Evolutionary conservation across 2,888 invertebrate species (phyloP).

Genomic region (Cancer borealis): DNA sequence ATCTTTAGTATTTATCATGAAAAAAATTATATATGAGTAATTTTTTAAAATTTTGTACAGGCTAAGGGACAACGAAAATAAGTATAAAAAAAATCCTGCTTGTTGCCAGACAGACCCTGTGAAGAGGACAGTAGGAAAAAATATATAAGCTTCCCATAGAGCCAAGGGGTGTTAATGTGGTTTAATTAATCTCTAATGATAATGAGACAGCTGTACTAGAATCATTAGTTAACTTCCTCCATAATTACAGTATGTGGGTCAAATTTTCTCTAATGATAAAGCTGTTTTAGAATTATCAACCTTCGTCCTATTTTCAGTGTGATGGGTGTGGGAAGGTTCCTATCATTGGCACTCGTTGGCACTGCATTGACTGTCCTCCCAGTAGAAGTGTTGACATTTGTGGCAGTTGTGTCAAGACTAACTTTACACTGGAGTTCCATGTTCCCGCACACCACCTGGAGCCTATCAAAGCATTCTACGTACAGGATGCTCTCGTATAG

Average conservation of each 20-base stretch:
- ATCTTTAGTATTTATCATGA: not conserved
- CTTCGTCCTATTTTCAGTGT: constrained; percentile 52
- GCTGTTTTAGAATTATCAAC: too few relatives aligned
- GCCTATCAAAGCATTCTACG: constrained; percentile 59
- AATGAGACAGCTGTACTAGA: too few relatives aligned
- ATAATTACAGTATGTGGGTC: constrained; percentile 51
- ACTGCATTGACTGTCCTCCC: constrained; percentile 69
- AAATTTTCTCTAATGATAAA: not conserved
- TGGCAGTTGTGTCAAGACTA: constrained; percentile 59
- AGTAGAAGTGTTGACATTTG: constrained; percentile 64
- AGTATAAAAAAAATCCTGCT: too few relatives aligned
- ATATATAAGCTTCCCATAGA: too few relatives aligned
- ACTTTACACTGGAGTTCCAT: constrained; percentile 48
- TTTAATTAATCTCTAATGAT: too few relatives aligned
- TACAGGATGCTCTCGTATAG: constrained; percentile 39
- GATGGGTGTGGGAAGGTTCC: constrained; percentile 66
- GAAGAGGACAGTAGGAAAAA: too few relatives aligned
- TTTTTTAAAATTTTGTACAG: too few relatives aligned
- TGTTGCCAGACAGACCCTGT: too few relatives aligned
- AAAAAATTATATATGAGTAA: not conserved
- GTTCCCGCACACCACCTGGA: constrained; percentile 53
- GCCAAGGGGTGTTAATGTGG: too few relatives aligned
- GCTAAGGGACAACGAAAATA: too few relatives aligned
- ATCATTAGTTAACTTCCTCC: not conserved
- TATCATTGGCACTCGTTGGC: constrained; percentile 66